Percentiles rank a stretch among this genome's conserved stretches.
phyloP scores from a whole-genome alignment of 2,888 invertebrate species.

The Lasioglossum leucozonium region DNA sequence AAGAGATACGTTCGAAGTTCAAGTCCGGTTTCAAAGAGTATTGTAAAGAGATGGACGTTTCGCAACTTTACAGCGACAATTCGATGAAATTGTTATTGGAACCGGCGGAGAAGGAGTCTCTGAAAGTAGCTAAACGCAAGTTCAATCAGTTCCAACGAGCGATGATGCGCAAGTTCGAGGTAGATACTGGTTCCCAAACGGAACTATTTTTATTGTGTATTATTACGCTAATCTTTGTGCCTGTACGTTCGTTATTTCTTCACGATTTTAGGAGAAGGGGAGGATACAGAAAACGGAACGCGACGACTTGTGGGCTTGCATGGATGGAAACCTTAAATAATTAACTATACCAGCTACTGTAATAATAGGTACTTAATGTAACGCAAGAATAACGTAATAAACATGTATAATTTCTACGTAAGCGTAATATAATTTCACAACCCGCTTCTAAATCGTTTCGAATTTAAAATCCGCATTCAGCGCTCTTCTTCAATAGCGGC shows the following conservation, averaged over 20 bases:
- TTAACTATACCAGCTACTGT: constrained; percentile 1
- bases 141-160: constrained; percentile 42
- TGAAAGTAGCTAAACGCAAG: constrained; percentile 13
- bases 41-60: constrained; percentile 15
- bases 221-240: background rate
- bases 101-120: background rate
- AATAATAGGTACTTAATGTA: constrained; percentile 19
- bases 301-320: background rate
- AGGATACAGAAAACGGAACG: constrained; percentile 6
- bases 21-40: constrained; percentile 43
- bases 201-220: background rate
- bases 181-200: background rate
- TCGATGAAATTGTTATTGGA: constrained; percentile 25
- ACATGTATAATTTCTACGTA: background rate
- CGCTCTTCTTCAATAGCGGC: too few species aligned
- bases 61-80: constrained; percentile 11
- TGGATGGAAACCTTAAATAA: background rate
- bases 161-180: constrained; percentile 31
- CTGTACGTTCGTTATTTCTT: background rate
- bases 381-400: constrained; percentile 18
- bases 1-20: constrained; percentile 18
- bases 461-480: too few species aligned
- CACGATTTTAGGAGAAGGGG: background rate
- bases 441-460: too few species aligned
- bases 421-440: too few species aligned